Evolutionary conservation across 1,140 invertebrate genomes (phyloP).

Genomic region (Papilio polytes): DNA sequence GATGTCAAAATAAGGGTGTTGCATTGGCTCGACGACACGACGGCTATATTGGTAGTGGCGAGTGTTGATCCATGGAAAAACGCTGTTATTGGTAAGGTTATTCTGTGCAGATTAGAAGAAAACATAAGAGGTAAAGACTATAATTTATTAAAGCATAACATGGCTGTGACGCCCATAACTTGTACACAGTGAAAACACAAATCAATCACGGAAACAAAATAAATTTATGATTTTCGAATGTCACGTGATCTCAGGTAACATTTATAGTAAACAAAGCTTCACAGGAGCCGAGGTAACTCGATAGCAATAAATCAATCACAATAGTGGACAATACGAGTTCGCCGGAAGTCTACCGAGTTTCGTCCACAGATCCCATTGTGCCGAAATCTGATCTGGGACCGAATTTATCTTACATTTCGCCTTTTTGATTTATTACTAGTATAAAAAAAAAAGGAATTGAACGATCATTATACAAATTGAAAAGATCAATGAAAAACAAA

Average conservation of each 20-base stretch:
- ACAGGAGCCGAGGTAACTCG: conserved; percentile 16
- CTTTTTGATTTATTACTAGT: conserved; percentile 19
- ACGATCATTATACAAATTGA: not conserved
- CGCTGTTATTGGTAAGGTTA: no score
- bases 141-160: no score
- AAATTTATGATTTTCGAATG: not conserved
- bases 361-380: conserved; percentile 29
- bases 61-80: no score
- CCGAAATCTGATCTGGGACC: conserved; percentile 25
- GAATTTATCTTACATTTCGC: not conserved
- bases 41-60: no score
- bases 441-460: not conserved
- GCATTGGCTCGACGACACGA: no score
- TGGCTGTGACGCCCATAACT: no score
- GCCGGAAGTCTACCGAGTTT: conserved; percentile 29
- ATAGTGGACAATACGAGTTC: conserved; percentile 32
- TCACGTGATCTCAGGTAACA: not conserved
- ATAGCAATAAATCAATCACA: conserved; percentile 37
- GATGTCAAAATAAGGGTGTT: no score
- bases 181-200: no score
- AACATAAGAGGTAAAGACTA: no score
- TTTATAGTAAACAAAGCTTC: not conserved
- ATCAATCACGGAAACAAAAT: no score
- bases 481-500: not conserved
- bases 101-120: no score